Conservation (phyloP, 2,113 vertebrate species). For the Ceyx margarethae region DNA sequence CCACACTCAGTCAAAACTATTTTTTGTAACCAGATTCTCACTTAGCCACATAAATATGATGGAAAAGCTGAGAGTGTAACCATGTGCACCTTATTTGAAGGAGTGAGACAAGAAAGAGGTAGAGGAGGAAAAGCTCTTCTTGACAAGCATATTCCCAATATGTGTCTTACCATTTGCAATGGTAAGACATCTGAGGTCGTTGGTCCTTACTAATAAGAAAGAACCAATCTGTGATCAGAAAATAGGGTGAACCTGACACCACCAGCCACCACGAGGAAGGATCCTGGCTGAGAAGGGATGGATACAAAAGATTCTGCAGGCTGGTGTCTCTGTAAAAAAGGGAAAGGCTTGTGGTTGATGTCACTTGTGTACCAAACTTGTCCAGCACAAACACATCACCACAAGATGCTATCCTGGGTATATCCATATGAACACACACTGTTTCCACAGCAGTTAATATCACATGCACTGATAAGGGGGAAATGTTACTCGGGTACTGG, state of each 20-base stretch:
- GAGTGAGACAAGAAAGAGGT: background rate
- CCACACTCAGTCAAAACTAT: background rate
- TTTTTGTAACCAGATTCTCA: background rate
- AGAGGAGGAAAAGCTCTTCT: background rate
- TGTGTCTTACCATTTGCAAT: background rate
- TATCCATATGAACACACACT: background rate
- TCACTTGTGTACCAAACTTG: background rate
- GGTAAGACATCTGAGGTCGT: background rate
- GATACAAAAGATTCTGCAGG: background rate
- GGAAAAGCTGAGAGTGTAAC: background rate
- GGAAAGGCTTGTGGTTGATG: background rate
- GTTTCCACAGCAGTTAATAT: background rate
- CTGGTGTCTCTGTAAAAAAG: background rate
- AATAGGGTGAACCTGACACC: background rate
- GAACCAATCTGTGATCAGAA: background rate
- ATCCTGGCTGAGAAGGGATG: background rate
- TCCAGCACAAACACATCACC: background rate
- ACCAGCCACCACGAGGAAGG: rapidly evolving
- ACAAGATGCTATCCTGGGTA: background rate
- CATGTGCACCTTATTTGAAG: rapidly evolving
- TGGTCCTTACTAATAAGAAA: background rate
- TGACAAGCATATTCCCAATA: background rate
- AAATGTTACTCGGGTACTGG: background rate
- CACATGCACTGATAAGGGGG: too few relatives aligned
- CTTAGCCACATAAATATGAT: background rate